Evolutionary conservation across 2,797 vertebrate species (phyloP).

Genomic region (Nannoperca obscura): DNA sequence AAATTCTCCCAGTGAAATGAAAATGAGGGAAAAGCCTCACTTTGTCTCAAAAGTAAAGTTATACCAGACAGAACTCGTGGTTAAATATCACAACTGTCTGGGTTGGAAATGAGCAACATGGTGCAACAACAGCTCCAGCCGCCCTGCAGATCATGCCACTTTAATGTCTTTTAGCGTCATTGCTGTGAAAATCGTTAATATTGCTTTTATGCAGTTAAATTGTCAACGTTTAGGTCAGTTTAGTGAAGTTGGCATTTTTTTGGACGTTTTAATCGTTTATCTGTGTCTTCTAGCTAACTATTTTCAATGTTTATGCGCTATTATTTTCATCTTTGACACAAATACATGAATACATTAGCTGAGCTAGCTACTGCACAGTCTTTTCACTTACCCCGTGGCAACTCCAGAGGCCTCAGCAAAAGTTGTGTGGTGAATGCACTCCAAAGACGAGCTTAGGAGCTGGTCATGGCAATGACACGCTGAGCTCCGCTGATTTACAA

Average conservation of each 20-base stretch:
- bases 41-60: constrained; percentile 22
- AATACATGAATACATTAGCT: not conserved
- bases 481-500: too few species aligned
- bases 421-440: not conserved
- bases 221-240: not conserved
- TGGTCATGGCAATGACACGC: not conserved
- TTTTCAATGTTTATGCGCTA: too few species aligned
- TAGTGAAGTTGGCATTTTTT: not conserved
- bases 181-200: not conserved
- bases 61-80: constrained; percentile 13
- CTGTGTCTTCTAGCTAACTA: not conserved
- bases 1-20: constrained; percentile 14
- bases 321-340: too few species aligned
- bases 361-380: not conserved
- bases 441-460: too few species aligned
- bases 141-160: not conserved
- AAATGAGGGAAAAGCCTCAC: constrained; percentile 9
- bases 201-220: not conserved
- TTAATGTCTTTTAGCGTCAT: not conserved
- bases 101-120: constrained; percentile 11
- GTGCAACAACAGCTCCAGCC: not conserved
- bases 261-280: not conserved
- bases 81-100: not conserved
- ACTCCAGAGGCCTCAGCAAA: not conserved
- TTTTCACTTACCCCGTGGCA: too few species aligned